These are phyloP conservation scores for Akabosia matsudoensis DNA, from an alignment of 1,140 invertebrate species.

Conservation along the genomic window DNA sequence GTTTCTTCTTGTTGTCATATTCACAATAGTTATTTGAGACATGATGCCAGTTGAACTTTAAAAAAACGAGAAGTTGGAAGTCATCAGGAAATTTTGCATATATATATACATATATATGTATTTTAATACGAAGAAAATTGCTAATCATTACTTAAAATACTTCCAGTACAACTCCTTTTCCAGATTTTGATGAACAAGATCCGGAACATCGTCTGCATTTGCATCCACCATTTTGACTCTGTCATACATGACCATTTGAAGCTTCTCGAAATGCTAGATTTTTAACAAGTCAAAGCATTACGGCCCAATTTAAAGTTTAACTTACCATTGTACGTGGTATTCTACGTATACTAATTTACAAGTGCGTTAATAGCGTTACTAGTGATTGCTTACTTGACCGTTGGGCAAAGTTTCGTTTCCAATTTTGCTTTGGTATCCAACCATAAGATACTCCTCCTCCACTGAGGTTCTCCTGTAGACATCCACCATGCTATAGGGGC, in stretches of 20 bases:
- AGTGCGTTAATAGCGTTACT: too few relatives aligned
- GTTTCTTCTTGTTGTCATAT: not conserved
- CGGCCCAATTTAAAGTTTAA: too few relatives aligned
- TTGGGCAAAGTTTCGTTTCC: too few relatives aligned
- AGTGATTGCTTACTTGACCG: too few relatives aligned
- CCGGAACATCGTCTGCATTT: not conserved
- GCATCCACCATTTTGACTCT: not conserved
- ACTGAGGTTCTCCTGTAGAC: not conserved
- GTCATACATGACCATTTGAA: not conserved
- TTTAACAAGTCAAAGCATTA: not conserved
- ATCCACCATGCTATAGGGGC: not conserved
- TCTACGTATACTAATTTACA: too few relatives aligned
- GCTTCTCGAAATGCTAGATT: not conserved
- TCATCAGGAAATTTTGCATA: not conserved
- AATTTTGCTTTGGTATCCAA: conserved; percentile 5
- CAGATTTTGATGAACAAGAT: conserved; percentile 8
- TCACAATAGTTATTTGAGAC: not conserved
- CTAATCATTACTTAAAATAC: not conserved
- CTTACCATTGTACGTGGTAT: too few relatives aligned
- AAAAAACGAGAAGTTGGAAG: not conserved
- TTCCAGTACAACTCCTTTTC: conserved; percentile 17
- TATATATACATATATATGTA: too few relatives aligned
- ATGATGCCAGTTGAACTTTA: not conserved
- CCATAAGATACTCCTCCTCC: not conserved
- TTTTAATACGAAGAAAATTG: too few relatives aligned